phyloP scores from a whole-genome alignment of 1,140 invertebrate genomes.

The Dinoponera quadriceps region DNA sequence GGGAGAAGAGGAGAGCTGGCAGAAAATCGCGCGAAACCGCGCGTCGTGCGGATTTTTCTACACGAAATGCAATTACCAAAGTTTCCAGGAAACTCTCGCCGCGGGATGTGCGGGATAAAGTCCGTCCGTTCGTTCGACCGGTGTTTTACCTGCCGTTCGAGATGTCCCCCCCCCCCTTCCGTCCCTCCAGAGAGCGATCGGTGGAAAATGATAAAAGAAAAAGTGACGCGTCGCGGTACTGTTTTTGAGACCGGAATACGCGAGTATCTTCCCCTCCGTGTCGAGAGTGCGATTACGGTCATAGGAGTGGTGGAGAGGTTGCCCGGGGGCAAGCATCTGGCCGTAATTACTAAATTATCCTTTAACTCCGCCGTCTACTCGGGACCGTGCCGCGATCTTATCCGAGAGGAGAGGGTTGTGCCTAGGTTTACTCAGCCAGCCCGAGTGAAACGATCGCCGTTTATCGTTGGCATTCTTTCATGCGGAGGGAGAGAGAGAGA shows the following conservation, averaged over 20 bases:
- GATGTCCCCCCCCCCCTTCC: no score
- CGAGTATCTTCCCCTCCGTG: conserved; percentile 5
- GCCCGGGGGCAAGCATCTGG: conserved; percentile 72
- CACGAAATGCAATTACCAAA: no score
- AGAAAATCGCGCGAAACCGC: background rate
- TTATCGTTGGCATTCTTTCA: conserved; percentile 63
- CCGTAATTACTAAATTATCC: conserved; percentile 76
- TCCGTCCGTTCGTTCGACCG: no score
- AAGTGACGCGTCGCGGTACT: background rate
- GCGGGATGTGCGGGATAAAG: no score
- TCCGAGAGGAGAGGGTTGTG: conserved; percentile 68
- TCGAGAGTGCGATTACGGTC: conserved; percentile 56
- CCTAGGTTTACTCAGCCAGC: conserved; percentile 71
- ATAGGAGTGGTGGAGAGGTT: conserved; percentile 65
- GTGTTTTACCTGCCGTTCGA: no score
- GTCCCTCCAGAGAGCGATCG: background rate
- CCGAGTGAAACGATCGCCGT: conserved; percentile 68
- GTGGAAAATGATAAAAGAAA: background rate
- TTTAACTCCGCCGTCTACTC: conserved; percentile 74
- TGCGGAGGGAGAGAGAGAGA: background rate
- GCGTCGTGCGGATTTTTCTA: background rate
- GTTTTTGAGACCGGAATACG: conserved; percentile 18
- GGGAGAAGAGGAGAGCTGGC: background rate
- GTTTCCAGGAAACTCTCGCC: background rate
- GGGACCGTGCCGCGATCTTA: conserved; percentile 73